Evolutionary conservation across 2,113 vertebrate species (phyloP), one percentile per base, ranked within the genome.

Genomic region (Hylia prasina): DNA sequence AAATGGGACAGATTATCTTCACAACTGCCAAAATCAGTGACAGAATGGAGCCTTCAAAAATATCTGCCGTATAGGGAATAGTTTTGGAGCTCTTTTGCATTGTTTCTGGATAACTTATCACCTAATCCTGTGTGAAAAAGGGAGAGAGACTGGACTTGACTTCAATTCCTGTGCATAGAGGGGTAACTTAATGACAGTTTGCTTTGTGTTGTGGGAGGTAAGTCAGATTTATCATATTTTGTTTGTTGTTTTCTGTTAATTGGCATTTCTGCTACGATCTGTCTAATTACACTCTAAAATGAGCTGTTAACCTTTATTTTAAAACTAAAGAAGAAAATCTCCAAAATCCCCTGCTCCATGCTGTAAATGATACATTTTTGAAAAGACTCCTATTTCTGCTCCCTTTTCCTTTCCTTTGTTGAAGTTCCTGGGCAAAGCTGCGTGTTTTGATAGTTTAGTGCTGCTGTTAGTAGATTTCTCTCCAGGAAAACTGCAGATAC

Each of bases 61-160:
- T 82, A 72, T 30, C 51, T 82, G 24, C 80, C 65, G 25, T 93
- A 61, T 90, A 84, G 89, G 80, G 92, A 89, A 19, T 37, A 63
- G 25, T 87, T 95, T 89, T 96, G 92, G 93, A 96, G 47, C n/a
- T 81, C 50, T 69, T 90, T 37, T 60, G 68, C 28, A 40, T 93
- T 91, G 89, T 86, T 96, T 91, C 82, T 96, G 87, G 91, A 15
- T 77, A 96, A 77, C n/a, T 95, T 96, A 77, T 39, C 91, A 90
- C 82, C 94, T 93, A 95, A 94, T 95, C 64, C 91, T 64, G 9
- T 94, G 69, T 91, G 87, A 91, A 80, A 92, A 94, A 87, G 80
- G 30, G 87, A 95, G 85, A 91, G 90, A 96, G 76, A 90, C 90
- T 94, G 79, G 79, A 87, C 72, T 94, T 75, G 89, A 86, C 75